Evolutionary conservation across 2,888 invertebrate genomes (phyloP).

Genomic region (Phlogophora meticulosa): DNA sequence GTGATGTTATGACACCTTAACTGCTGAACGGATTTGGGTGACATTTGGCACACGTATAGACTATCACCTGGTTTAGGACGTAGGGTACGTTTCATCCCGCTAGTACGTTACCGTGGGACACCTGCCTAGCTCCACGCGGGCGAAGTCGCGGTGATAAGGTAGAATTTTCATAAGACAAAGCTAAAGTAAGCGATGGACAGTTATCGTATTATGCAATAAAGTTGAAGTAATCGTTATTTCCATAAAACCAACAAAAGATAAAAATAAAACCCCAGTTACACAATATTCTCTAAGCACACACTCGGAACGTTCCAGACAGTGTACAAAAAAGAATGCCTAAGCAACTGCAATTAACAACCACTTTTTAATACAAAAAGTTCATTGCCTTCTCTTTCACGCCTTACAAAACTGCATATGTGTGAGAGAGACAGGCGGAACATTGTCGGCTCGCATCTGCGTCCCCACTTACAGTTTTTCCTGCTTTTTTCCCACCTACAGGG

Average conservation of each 20-base stretch:
- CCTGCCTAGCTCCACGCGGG: too few relatives aligned
- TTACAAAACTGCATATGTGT: conserved; percentile 37
- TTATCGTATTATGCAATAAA: conserved; percentile 2
- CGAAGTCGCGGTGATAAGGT: too few relatives aligned
- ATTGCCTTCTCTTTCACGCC: conserved; percentile 52
- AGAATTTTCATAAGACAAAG: conserved; percentile 14
- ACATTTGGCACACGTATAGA: too few relatives aligned
- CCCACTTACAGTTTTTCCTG: conserved; percentile 76
- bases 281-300: conserved; percentile 64
- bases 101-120: too few relatives aligned
- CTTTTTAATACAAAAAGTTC: conserved; percentile 67
- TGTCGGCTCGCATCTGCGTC: conserved; percentile 73
- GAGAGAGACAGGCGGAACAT: conserved; percentile 64
- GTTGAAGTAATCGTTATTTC: conserved; percentile 28
- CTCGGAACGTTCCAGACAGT: conserved; percentile 59
- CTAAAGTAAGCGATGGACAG: background rate
- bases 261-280: conserved; percentile 58
- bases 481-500: conserved; percentile 74
- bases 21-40: too few relatives aligned
- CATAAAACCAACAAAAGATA: conserved; percentile 35
- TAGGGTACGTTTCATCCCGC: too few relatives aligned
- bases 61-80: too few relatives aligned
- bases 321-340: conserved; percentile 67
- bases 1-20: too few relatives aligned
- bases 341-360: conserved; percentile 75